Evolutionary conservation across 2,113 vertebrate species (phyloP), one percentile per base, ranked within the genome.

Genomic region (Oryzias woworae): DNA sequence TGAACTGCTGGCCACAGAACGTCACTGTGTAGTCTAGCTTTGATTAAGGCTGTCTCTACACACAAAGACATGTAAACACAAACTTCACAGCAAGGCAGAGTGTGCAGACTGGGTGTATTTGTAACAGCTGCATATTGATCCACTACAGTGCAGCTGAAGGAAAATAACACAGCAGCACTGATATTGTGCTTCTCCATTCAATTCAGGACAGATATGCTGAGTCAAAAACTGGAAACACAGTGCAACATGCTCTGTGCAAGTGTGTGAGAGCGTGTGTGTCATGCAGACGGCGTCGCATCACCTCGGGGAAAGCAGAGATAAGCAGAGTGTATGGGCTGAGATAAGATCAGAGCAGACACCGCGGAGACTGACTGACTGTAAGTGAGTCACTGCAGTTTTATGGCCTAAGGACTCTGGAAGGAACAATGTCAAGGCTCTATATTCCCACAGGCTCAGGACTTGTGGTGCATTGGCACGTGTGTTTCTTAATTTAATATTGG

Each of bases 11-110:
- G 65, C 69, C 69, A 78, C 69, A 80, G 73, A 78, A 74, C 41
- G 61, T 69, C 81, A 63, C 79, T 88, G 89, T 91, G 83, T 88
- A 77, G 90, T 91, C 89, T 90, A 81, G 77, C 75, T 62, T 58
- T 77, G 66, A 75, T 16, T 54, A 63, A 73, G 57, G 47, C 45
- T 43, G 49, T 62, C 57, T 51, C 72, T 20, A 28, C 54, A 58
- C 72, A 73, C 46, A 53, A 61, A 55, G 15, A 55, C 5, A 77
- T 47, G 24, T 49, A 64, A 14, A 66, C 54, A 69, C 62, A 82
- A 41, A 55, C 48, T 59, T 26, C 64, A 13, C 61, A 36, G 59
- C 61, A 59, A 76, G 64, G 46, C 63, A 56, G 1, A 20, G 78
- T 71, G 69, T 63, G 41, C 66, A 84, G 89, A 91, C 86, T 55